A percentile compares a stretch with the other conserved stretches of the same genome.
These are phyloP conservation scores for Pogonomyrmex barbatus DNA, from an alignment of 1,140 invertebrate species.

Conservation along the genomic window DNA sequence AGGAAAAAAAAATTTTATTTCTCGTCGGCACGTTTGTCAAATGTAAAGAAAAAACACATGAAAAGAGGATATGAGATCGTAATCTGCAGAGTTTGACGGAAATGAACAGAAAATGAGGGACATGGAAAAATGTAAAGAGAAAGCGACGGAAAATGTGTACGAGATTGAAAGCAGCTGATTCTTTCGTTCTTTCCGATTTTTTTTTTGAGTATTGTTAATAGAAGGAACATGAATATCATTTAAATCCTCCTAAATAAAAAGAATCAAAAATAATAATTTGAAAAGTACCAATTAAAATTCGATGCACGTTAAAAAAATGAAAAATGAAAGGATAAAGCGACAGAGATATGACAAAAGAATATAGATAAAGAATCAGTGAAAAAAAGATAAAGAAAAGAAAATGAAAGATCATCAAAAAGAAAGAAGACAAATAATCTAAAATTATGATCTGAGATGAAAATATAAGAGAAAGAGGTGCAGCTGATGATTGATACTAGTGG, in stretches of 20 bases:
- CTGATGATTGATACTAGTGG: conserved; percentile 32
- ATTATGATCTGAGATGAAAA: conserved; percentile 20
- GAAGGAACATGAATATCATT: background rate
- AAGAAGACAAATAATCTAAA: conserved; percentile 26
- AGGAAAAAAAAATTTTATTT: conserved; percentile 22
- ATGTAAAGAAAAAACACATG: background rate
- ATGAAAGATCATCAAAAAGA: background rate
- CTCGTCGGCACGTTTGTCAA: conserved; percentile 5
- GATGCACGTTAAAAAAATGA: background rate
- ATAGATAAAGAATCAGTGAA: background rate
- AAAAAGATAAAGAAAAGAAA: background rate
- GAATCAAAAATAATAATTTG: background rate
- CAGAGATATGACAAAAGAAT: background rate
- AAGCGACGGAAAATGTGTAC: background rate
- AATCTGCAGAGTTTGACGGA: conserved; percentile 2
- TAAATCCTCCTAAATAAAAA: background rate
- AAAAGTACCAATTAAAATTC: conserved; percentile 7
- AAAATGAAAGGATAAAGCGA: background rate
- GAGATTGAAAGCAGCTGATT: background rate
- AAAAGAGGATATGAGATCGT: conserved; percentile 2
- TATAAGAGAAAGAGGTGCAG: background rate
- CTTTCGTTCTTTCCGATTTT: background rate
- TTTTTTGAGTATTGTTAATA: background rate
- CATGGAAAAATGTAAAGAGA: background rate
- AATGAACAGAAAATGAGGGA: conserved; percentile 20